phyloP scores from a whole-genome alignment of 2,888 invertebrate species.

The Hypselothyrea guttata region DNA sequence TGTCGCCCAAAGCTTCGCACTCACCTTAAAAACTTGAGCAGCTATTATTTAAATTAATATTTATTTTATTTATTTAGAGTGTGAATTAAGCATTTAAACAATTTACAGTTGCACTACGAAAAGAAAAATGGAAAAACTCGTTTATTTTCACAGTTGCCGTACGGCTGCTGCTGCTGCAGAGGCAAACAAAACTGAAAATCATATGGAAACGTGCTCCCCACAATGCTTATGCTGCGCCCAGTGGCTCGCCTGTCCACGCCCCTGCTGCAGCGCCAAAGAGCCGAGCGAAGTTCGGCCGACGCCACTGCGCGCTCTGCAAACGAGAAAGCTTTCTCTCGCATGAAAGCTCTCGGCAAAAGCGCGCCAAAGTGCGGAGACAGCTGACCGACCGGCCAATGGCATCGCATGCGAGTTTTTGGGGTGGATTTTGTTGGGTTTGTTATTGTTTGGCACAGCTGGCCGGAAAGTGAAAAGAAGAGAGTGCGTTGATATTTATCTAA shows the following conservation, averaged over 20 bases:
- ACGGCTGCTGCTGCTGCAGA: constrained; percentile 12
- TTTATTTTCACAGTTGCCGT: constrained; percentile 11
- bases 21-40: constrained; percentile 30
- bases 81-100: constrained; percentile 1
- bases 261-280: not conserved
- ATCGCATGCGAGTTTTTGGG: not conserved
- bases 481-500: too few relatives aligned
- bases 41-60: constrained; percentile 3
- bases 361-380: constrained; percentile 34
- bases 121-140: constrained; percentile 20
- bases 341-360: constrained; percentile 61
- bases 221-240: constrained; percentile 50
- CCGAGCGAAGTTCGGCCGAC: constrained; percentile 6
- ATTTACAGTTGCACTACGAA: constrained; percentile 20
- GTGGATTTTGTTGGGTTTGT: not conserved
- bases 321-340: constrained; percentile 43
- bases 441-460: not conserved
- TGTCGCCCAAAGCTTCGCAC: constrained; percentile 20
- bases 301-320: constrained; percentile 46
- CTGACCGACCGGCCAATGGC: constrained; percentile 7
- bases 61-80: constrained; percentile 1
- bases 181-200: constrained; percentile 68
- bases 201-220: constrained; percentile 69
- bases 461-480: not conserved
- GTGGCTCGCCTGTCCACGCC: constrained; percentile 4